phyloP scores from a whole-genome alignment of 2,113 vertebrate genomes.

The Nannospalax galili region DNA sequence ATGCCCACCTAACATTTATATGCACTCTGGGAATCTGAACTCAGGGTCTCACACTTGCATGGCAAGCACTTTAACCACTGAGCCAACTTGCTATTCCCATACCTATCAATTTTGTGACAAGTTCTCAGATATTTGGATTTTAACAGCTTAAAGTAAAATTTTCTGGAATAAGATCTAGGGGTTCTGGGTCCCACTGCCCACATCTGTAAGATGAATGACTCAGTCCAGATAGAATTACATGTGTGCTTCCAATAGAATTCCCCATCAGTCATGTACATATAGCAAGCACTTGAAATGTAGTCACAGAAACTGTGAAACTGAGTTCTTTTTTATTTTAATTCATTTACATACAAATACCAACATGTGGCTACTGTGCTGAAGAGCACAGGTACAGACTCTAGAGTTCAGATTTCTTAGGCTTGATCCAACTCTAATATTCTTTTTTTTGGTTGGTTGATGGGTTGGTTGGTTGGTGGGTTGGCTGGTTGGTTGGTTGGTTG shows the following conservation, averaged over 20 bases:
- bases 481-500: background rate
- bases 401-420: conserved; percentile 48
- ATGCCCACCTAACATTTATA: background rate
- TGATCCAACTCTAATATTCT: background rate
- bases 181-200: background rate
- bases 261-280: background rate
- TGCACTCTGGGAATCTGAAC: background rate
- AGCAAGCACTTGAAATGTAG: background rate
- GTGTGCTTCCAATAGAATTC: background rate
- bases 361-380: background rate
- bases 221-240: background rate
- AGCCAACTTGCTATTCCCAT: background rate
- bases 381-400: background rate
- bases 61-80: no score
- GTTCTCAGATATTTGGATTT: conserved; percentile 54
- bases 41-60: background rate
- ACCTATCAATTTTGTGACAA: conserved; percentile 36
- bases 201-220: background rate
- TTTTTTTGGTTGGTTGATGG: background rate
- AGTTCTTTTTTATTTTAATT: conserved; percentile 29
- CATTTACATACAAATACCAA: background rate
- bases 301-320: background rate
- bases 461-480: background rate
- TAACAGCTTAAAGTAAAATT: conserved; percentile 56
- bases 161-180: background rate